Conservation (phyloP, 2,888 invertebrate genomes). For the Xanthorhoe spadicearia region DNA sequence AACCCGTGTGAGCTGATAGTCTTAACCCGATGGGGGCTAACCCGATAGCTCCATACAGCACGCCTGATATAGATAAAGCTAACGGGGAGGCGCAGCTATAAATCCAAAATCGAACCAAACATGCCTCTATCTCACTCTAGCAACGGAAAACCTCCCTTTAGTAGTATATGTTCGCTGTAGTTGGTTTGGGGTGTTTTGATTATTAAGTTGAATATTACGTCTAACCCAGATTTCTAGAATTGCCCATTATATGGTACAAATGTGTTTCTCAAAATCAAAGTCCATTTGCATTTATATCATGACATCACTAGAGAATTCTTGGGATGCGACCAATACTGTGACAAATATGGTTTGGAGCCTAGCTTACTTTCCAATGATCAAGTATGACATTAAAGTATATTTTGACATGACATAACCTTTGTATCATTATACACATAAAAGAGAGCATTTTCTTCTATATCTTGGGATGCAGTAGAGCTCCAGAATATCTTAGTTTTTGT, state of each 20-base stretch:
- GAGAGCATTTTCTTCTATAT: too few relatives aligned
- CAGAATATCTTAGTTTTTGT: too few relatives aligned
- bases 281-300: too few relatives aligned
- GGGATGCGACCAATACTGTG: too few relatives aligned
- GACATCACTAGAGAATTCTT: too few relatives aligned
- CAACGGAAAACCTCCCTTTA: conserved; percentile 54
- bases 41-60: conserved; percentile 79
- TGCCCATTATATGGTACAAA: neutral
- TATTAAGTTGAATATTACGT: neutral
- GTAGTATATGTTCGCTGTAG: conserved; percentile 52
- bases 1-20: conserved; percentile 53
- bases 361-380: too few relatives aligned
- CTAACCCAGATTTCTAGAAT: neutral
- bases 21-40: conserved; percentile 67
- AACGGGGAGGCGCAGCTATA: conserved; percentile 78
- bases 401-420: too few relatives aligned
- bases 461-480: too few relatives aligned
- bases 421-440: too few relatives aligned
- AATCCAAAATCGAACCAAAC: conserved; percentile 66
- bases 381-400: too few relatives aligned
- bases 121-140: conserved; percentile 57
- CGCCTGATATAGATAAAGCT: conserved; percentile 75
- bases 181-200: conserved; percentile 33
- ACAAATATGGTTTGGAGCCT: too few relatives aligned
- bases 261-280: too few relatives aligned